A percentile compares a stretch with the other conserved stretches of the same genome.
These are phyloP conservation scores for Listrodromus nycthemerus DNA, from an alignment of 2,888 invertebrate genomes.

Conservation along the genomic window DNA sequence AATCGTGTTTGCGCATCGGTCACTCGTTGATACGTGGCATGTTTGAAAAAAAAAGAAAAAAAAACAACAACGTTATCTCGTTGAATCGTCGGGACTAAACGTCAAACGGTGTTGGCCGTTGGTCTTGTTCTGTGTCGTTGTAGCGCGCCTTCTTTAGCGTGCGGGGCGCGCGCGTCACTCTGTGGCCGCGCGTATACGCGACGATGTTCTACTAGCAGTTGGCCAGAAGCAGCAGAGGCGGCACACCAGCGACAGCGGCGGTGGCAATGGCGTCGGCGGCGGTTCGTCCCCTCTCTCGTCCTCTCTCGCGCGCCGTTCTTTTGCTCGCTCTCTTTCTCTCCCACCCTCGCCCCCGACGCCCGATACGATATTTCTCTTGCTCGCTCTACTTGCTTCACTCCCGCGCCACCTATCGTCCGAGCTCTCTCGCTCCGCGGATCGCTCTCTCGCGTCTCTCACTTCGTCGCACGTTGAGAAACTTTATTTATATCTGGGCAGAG, in stretches of 20 bases:
- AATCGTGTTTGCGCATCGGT: background rate
- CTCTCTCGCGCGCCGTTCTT: conserved; percentile 70
- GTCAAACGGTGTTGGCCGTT: conserved; percentile 13
- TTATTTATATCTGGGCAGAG: conserved; percentile 63
- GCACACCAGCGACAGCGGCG: conserved; percentile 59
- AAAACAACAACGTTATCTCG: conserved; percentile 1
- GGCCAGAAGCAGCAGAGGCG: conserved; percentile 63
- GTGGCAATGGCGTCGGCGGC: conserved; percentile 62
- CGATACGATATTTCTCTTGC: conserved; percentile 49
- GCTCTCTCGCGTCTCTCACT: conserved; percentile 35
- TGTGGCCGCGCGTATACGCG: conserved; percentile 64
- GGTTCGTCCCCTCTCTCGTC: conserved; percentile 61
- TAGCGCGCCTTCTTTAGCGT: conserved; percentile 41
- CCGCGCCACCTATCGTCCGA: conserved; percentile 43
- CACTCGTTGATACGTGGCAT: background rate
- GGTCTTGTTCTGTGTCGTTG: background rate
- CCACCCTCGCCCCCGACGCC: conserved; percentile 30
- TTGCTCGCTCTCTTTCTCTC: conserved; percentile 60
- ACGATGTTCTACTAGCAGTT: conserved; percentile 68
- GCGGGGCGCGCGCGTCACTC: conserved; percentile 62
- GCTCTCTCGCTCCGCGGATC: conserved; percentile 63
- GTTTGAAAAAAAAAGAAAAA: too few species aligned
- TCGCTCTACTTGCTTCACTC: conserved; percentile 60
- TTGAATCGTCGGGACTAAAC: conserved; percentile 11
- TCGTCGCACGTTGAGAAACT: conserved; percentile 58